Evolutionary conservation across 2,888 invertebrate genomes (phyloP), one percentile per base, ranked within the genome.

Genomic region (Melieria crassipennis): DNA sequence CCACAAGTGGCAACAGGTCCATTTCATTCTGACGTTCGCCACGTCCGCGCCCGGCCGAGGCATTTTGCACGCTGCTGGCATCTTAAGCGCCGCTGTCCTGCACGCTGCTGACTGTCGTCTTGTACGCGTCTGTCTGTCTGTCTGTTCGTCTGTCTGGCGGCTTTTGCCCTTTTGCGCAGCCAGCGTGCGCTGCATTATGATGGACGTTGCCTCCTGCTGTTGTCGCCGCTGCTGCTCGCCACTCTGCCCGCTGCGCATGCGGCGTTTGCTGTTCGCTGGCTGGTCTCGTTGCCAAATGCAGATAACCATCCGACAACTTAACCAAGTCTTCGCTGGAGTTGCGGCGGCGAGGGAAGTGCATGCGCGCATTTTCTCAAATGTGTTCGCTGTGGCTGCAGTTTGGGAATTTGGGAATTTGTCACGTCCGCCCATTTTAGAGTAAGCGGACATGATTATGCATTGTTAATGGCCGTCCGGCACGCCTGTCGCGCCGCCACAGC

Each of bases 401-500:
- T 61, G 69, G 52, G 61, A 69, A 61, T 69, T 69, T 57, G 47
- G 48, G 69, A 62, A 69, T 69, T 69, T 69, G 69, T 69, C 69
- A 69, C 69, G 69, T 69, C 62, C 69, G 57, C 69, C 69, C 69
- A 63, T 69, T 69, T 69, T 69, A 63, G 69, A 62, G 62, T 63
- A 69, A 69, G 56, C 69, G 63, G 62, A 69, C 69, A 69, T 69
- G 69, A 69, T 69, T 69, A 69, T 69, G 69, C 69, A 69, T 69
- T 69, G 69, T 69, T 69, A 69, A 69, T 69, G 63, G 63, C 62
- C 63, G 62, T 56, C 62, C 63, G 55, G 69, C 46, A 50, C 57
- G 50, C 9, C 43, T 52, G 50, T 30, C 2, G 30, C 30, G 30
- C 30, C 30, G 30, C 30, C 30, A 30, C 30, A 30, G 30, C 30